phyloP scores from a whole-genome alignment of 1,140 invertebrate species.

The Anthonomus grandis region DNA sequence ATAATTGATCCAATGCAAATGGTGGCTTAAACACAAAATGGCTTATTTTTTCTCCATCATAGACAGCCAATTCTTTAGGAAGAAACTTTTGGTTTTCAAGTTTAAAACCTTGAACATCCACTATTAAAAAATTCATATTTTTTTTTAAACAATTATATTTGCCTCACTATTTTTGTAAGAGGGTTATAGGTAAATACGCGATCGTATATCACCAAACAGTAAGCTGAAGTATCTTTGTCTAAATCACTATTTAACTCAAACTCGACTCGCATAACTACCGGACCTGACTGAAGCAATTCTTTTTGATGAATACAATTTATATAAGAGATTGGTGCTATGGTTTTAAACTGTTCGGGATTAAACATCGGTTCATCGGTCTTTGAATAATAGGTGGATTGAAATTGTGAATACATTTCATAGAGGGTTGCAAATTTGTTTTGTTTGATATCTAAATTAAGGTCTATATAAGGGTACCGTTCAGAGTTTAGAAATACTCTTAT shows the following conservation, averaged over 20 bases:
- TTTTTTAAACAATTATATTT: too few relatives aligned
- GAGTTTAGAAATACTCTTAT: constrained; percentile 4
- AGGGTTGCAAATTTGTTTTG: constrained; percentile 11
- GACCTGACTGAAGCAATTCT: neutral
- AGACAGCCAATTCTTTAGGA: too few relatives aligned
- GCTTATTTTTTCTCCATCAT: too few relatives aligned
- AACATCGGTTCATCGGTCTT: constrained; percentile 3
- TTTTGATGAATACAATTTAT: constrained; percentile 12
- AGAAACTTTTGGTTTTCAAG: too few relatives aligned
- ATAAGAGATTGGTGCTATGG: neutral
- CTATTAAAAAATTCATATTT: too few relatives aligned
- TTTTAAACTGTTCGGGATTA: constrained; percentile 1
- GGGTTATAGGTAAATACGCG: constrained; percentile 14
- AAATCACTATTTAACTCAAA: constrained; percentile 5
- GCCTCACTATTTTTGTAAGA: constrained; percentile 7
- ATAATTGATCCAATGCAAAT: too few relatives aligned
- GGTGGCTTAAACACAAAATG: too few relatives aligned
- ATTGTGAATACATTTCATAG: constrained; percentile 3
- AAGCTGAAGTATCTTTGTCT: neutral
- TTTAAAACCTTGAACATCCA: too few relatives aligned
- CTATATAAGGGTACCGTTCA: constrained; percentile 5
- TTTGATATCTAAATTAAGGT: constrained; percentile 8
- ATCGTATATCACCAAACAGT: constrained; percentile 12
- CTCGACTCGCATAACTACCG: constrained; percentile 2
- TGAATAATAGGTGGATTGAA: neutral